These are phyloP conservation scores for Madoqua kirkii DNA, from an alignment of 2,113 vertebrate genomes.

Conservation along the genomic window DNA sequence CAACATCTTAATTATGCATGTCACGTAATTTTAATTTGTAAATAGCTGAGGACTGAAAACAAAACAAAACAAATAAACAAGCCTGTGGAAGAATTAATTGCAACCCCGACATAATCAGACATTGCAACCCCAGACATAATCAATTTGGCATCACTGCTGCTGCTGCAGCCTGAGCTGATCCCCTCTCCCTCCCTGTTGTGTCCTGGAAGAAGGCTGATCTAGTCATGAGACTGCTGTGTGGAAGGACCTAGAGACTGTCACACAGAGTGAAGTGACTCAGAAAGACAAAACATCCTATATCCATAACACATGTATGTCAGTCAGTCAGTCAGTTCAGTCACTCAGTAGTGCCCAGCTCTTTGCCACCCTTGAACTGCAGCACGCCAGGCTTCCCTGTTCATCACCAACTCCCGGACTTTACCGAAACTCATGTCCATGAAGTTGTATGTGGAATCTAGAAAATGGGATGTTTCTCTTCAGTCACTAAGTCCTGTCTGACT, in stretches of 20 bases:
- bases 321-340: background rate
- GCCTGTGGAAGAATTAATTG: background rate
- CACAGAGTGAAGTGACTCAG: background rate
- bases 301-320: background rate
- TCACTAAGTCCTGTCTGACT: background rate
- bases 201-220: background rate
- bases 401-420: background rate
- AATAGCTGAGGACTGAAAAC: background rate
- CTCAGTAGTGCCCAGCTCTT: background rate
- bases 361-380: background rate
- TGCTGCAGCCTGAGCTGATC: background rate
- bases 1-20: background rate
- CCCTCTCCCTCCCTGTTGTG: fast-evolving
- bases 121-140: background rate
- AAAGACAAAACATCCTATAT: background rate
- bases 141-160: background rate
- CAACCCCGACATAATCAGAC: background rate
- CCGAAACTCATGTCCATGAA: background rate
- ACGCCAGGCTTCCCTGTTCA: background rate
- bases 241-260: background rate
- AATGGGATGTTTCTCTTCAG: background rate
- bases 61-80: background rate
- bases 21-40: background rate
- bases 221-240: background rate
- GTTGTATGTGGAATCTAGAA: background rate